Evolutionary conservation across 2,888 invertebrate genomes (phyloP).

Genomic region (Terebella lapidaria): DNA sequence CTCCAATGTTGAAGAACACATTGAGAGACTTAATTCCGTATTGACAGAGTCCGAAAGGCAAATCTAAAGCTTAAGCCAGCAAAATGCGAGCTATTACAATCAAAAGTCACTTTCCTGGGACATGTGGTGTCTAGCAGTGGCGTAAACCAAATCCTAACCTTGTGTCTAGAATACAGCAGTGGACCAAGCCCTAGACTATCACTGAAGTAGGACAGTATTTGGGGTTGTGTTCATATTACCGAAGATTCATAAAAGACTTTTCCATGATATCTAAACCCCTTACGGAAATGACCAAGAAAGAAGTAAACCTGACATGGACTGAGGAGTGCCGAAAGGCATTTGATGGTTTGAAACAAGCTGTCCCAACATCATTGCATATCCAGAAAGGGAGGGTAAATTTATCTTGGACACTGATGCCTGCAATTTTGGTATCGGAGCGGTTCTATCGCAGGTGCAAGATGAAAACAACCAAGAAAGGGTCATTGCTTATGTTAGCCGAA

Average conservation of each 20-base stretch:
- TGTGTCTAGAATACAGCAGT: neutral
- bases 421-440: conserved; percentile 4
- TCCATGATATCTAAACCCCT: conserved; percentile 2
- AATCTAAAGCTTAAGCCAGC: neutral
- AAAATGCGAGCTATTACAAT: neutral
- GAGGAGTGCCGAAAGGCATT: neutral
- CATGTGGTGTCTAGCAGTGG: neutral
- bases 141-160: neutral
- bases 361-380: neutral
- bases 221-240: conserved; percentile 1
- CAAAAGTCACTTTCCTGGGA: neutral
- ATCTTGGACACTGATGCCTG: conserved; percentile 2
- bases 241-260: conserved; percentile 1
- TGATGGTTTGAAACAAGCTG: neutral
- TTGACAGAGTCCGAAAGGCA: neutral
- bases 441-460: conserved; percentile 17
- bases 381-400: neutral
- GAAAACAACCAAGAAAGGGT: conserved; percentile 16
- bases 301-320: neutral
- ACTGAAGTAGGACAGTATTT: conserved; percentile 1
- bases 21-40: neutral
- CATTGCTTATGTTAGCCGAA: conserved; percentile 19
- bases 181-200: neutral
- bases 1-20: neutral
- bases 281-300: conserved; percentile 5